Evolutionary conservation across 2,888 invertebrate genomes (phyloP).

Genomic region (Oligia strigilis): DNA sequence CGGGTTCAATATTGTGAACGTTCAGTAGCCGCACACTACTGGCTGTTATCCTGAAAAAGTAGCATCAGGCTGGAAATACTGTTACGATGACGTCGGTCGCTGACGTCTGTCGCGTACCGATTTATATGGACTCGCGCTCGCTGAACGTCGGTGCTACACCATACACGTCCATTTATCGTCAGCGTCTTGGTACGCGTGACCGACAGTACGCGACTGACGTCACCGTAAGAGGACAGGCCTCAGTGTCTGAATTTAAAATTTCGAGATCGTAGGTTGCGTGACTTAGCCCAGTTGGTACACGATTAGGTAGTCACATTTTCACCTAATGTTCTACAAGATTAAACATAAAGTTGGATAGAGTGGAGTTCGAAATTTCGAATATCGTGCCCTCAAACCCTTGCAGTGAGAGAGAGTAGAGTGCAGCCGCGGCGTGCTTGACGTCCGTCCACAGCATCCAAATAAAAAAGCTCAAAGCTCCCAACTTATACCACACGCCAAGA

Average conservation of each 20-base stretch:
- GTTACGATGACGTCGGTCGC: no score
- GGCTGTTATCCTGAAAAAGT: neutral
- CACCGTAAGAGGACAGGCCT: no score
- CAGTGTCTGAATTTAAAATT: no score
- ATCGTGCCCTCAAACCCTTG: neutral
- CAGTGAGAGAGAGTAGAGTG: no score
- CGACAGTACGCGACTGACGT: no score
- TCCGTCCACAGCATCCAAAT: no score
- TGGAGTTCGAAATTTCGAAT: no score
- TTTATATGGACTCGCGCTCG: no score
- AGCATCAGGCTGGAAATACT: neutral
- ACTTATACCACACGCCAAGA: conserved; percentile 42
- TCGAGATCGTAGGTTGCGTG: neutral
- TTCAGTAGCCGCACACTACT: neutral
- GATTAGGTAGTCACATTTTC: neutral
- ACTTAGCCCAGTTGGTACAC: neutral
- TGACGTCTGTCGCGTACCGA: no score
- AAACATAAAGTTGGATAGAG: neutral
- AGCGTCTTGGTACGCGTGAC: no score
- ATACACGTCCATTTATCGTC: no score
- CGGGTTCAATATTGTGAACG: neutral
- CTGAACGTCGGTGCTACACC: no score
- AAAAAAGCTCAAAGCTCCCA: neutral
- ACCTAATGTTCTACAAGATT: neutral
- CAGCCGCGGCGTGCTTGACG: neutral